Evolutionary conservation across 2,888 invertebrate genomes (phyloP).

Genomic region (Parascotia fuliginaria): DNA sequence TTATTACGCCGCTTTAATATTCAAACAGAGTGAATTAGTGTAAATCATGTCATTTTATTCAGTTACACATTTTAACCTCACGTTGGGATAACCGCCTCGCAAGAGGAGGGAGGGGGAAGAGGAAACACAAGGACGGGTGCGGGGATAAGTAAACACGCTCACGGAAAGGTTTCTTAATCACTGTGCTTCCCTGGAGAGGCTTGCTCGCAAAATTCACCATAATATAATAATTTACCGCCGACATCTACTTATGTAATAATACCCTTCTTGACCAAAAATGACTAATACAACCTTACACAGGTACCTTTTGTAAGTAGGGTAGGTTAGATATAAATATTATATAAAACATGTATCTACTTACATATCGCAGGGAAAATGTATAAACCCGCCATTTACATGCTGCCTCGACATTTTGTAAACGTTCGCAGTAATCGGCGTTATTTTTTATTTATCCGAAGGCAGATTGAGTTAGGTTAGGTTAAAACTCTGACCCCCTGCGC

Average conservation of each 20-base stretch:
- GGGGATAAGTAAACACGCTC: slow-evolving; percentile 6
- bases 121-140: neutral
- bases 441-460: too few relatives aligned
- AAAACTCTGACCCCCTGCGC: too few relatives aligned
- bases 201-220: neutral
- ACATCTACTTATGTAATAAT: neutral
- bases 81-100: neutral
- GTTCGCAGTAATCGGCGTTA: too few relatives aligned
- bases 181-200: slow-evolving; percentile 3
- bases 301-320: too few relatives aligned
- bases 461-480: too few relatives aligned
- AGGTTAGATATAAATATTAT: too few relatives aligned
- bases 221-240: slow-evolving; percentile 1
- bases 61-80: slow-evolving; percentile 9
- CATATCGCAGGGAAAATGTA: too few relatives aligned
- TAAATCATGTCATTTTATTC: slow-evolving; percentile 26
- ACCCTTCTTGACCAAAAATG: neutral
- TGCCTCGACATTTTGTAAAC: too few relatives aligned
- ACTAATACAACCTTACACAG: neutral
- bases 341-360: too few relatives aligned
- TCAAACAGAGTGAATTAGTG: slow-evolving; percentile 29
- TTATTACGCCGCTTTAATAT: slow-evolving; percentile 28
- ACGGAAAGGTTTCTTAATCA: slow-evolving; percentile 16
- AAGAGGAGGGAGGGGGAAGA: neutral
- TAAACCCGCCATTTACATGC: too few relatives aligned